phyloP scores from a whole-genome alignment of 2,113 vertebrate genomes.

The Abramis brama region DNA sequence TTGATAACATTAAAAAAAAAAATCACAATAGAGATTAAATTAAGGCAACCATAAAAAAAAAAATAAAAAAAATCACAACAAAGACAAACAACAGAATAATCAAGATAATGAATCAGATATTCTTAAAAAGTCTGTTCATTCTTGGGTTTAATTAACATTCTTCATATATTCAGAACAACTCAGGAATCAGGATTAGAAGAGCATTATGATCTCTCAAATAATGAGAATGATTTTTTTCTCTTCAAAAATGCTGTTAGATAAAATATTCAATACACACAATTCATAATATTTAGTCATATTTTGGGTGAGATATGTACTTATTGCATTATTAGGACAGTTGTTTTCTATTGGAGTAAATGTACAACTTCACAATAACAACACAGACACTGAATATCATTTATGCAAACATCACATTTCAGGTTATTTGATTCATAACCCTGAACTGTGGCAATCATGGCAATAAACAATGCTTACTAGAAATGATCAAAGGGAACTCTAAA shows the following conservation, averaged over 20 bases:
- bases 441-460: no score
- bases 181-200: neutral
- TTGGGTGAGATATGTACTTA: neutral
- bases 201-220: no score
- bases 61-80: no score
- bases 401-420: neutral
- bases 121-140: neutral
- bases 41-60: neutral
- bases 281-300: no score
- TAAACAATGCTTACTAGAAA: no score
- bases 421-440: neutral
- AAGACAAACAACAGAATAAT: no score
- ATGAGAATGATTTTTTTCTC: no score
- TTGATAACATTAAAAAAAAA: neutral
- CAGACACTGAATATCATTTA: neutral
- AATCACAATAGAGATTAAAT: neutral
- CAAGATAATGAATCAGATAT: no score
- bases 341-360: neutral
- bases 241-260: no score
- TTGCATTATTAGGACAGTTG: no score
- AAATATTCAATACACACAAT: no score
- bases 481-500: no score
- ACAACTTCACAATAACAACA: neutral
- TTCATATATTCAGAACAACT: neutral
- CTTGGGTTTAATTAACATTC: neutral